Evolutionary conservation across 2,888 invertebrate species (phyloP).

Genomic region (Eubasilissa splendida): DNA sequence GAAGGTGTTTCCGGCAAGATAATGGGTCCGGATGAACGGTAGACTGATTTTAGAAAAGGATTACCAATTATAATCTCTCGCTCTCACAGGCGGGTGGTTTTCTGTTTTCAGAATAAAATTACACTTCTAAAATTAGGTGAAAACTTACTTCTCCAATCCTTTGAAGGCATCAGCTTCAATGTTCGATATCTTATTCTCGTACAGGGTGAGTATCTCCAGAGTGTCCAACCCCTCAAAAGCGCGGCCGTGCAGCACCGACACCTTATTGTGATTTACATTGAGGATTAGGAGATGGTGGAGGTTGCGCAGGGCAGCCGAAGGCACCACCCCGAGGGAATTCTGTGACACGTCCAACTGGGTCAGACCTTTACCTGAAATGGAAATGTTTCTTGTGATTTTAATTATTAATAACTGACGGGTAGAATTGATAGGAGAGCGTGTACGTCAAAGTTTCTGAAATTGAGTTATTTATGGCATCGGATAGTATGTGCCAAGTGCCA

Average conservation of each 20-base stretch:
- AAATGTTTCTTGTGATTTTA: neutral
- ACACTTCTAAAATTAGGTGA: too few relatives aligned
- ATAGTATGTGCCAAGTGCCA: too few relatives aligned
- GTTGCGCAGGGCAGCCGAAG: slow-evolving; percentile 84
- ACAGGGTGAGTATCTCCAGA: slow-evolving; percentile 88
- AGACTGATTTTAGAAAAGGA: too few relatives aligned
- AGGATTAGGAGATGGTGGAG: slow-evolving; percentile 88
- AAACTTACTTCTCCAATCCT: slow-evolving; percentile 86
- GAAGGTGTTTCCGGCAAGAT: too few relatives aligned
- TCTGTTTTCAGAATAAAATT: too few relatives aligned
- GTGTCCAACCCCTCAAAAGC: slow-evolving; percentile 92
- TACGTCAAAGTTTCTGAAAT: too few relatives aligned
- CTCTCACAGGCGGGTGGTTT: too few relatives aligned
- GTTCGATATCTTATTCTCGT: slow-evolving; percentile 86
- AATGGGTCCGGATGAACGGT: too few relatives aligned
- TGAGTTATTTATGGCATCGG: too few relatives aligned
- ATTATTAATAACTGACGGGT: too few relatives aligned
- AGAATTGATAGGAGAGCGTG: too few relatives aligned
- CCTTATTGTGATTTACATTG: slow-evolving; percentile 91
- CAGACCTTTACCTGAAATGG: slow-evolving; percentile 81
- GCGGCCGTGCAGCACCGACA: slow-evolving; percentile 82
- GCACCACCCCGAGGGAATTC: slow-evolving; percentile 86
- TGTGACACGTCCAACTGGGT: slow-evolving; percentile 92
- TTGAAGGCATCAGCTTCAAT: slow-evolving; percentile 89
- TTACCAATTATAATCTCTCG: too few relatives aligned